phyloP scores from a whole-genome alignment of 92 coral and sea anemone genomes.

The Heteractis magnifica region DNA sequence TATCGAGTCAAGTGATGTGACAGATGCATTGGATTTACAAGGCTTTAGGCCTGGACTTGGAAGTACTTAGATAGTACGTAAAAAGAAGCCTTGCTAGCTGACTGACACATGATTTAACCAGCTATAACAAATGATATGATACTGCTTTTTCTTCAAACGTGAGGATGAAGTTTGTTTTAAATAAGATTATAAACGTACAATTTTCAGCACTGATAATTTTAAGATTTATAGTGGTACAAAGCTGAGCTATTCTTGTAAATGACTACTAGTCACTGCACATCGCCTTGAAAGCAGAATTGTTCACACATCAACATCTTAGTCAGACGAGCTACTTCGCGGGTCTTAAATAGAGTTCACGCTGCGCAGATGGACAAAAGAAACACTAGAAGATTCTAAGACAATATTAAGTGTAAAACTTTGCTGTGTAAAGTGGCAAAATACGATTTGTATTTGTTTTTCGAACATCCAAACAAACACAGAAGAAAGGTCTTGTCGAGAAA shows the following conservation, averaged over 20 bases:
- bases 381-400: neutral
- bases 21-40: too few species aligned
- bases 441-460: neutral
- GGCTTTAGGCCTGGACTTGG: too few species aligned
- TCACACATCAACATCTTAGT: neutral
- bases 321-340: neutral
- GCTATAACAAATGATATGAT: too few species aligned
- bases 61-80: too few species aligned
- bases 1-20: neutral
- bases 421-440: neutral
- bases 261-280: neutral
- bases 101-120: too few species aligned
- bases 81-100: too few species aligned
- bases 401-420: neutral
- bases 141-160: too few species aligned
- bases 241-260: neutral
- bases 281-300: neutral
- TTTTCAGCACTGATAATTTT: too few species aligned
- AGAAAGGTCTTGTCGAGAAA: neutral
- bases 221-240: too few species aligned
- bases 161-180: too few species aligned
- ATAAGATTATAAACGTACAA: too few species aligned
- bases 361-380: neutral
- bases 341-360: slow-evolving; percentile 6
- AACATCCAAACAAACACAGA: neutral